A percentile compares a stretch with the other conserved stretches of the same genome.
Evolutionary conservation across 1,140 invertebrate genomes (phyloP).

Genomic region (Apis laboriosa): DNA sequence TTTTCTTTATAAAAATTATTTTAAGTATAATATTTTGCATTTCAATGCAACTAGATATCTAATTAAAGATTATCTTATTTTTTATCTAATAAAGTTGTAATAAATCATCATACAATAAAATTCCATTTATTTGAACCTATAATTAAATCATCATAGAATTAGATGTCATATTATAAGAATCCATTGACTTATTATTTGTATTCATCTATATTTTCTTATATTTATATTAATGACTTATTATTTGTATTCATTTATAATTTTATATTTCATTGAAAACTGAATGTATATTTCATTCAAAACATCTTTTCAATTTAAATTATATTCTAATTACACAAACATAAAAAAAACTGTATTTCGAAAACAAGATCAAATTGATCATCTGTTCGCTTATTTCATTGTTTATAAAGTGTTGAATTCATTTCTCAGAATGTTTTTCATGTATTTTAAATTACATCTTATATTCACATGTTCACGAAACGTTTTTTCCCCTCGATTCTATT

Average conservation of each 20-base stretch:
- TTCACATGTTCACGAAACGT: background rate
- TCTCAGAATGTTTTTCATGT: no score
- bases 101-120: no score
- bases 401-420: background rate
- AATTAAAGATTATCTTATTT: no score
- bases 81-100: no score
- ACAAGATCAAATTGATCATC: constrained; percentile 1
- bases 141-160: no score
- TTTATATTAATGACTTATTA: no score
- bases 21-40: no score
- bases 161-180: no score
- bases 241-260: background rate
- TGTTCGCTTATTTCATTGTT: constrained; percentile 2
- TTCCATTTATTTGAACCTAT: no score
- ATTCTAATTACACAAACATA: background rate
- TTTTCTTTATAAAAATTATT: no score
- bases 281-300: background rate
- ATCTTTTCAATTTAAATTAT: background rate
- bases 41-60: no score
- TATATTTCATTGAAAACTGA: background rate
- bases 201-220: background rate
- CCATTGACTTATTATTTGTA: no score
- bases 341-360: background rate
- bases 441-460: background rate
- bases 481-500: constrained; percentile 36